Base-by-base conservation (phyloP, 2,888 invertebrate genomes). In the Neoascia interrupta region DNA sequence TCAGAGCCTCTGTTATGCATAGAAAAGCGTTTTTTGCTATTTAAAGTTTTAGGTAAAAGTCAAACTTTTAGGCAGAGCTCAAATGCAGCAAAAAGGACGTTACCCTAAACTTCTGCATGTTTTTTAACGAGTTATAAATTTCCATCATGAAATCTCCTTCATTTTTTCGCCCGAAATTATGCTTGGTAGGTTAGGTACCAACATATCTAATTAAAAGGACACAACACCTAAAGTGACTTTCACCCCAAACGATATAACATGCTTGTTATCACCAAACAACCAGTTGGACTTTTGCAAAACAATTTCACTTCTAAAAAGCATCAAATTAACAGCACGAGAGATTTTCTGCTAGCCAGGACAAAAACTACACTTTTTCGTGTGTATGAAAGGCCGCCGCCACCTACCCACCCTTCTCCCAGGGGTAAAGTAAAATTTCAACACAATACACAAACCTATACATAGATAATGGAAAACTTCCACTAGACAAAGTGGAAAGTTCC, bases 401-500 rank as follows among this genome's bases (percentile, higher is more conserved):
- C 28, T n/a, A 11, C 21, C 28, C 41, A 34, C 5, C 15, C n/a
- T 45, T 26, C 45, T 16, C 18, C 26, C 19, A 10, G 34, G 13
- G 26, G 5, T 10, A 26, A 47, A 21, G 21, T 21, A 21, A 37
- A 41, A 61, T 36, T 60, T 53, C 28, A 61, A 10, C 45, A 53
- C 37, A 53, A 26, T 41, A 45, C 45, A 53, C 26, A 45, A 11
- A 28, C 37, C 43, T 61, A 23, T 60, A 39, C 53, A 54, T 61
- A 47, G 61, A 70, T 61, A 54, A 70, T 61, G 43, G 21, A 19
- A 45, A 70, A 45, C 61, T 70, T 70, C 39, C 61, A 21, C 61
- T 37, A 47, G 61, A 53, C 61, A 61, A 70, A 66, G 54, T 53
- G 51, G 23, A 63, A 69, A 69, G 69, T 69, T 49, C 34, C 47